Evolutionary conservation across 1,140 invertebrate genomes (phyloP), one percentile per base, ranked within the genome.

Genomic region (Nephila pilipes): DNA sequence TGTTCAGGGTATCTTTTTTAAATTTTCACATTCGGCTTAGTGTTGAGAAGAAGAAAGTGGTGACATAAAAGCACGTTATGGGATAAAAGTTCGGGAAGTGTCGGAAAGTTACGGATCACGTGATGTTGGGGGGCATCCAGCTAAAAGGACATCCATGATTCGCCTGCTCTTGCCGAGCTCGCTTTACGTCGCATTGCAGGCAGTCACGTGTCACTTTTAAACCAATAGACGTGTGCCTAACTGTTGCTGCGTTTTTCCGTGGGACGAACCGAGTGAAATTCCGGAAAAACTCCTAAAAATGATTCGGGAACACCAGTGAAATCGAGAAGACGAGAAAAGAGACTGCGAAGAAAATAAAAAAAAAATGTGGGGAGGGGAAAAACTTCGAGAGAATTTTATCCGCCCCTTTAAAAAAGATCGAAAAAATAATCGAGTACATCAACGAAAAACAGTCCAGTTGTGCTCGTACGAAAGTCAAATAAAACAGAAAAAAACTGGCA

Each of bases 171-270:
- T 58, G 29, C 20, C 60, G 22, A 65, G 58, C 38, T 91, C 89
- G 29, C 80, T 80, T 91, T 85, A 85, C 90, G 90, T 85, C 90
- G 90, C 90, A 91, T 91, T 91, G 90, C 90, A 85, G 90, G 60
- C 57, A 91, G 80, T 91, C 90, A 91, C 90, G 79, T 91, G 90
- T n/a, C 58, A 55, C 20, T 58, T 65, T 83, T 69, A 54, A 58
- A 65, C 90, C 90, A 91, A 91, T 91, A 22, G 90, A 55, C 80
- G 79, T 38, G 58, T 79, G 90, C 90, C 90, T 91, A 91, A 91
- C 90, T 91, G 90, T 91, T 91, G 90, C 80, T 91, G 80, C 90
- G 87, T 89, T 89, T 89, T 89, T 89, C 87, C 46, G 65, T 57
- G 87, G 87, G 87, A 89, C 87, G 63, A 75, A 89, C 63, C 54